These are phyloP conservation scores for Callithrix jacchus DNA, from an alignment of 2,113 vertebrate species.

Conservation along the genomic window DNA sequence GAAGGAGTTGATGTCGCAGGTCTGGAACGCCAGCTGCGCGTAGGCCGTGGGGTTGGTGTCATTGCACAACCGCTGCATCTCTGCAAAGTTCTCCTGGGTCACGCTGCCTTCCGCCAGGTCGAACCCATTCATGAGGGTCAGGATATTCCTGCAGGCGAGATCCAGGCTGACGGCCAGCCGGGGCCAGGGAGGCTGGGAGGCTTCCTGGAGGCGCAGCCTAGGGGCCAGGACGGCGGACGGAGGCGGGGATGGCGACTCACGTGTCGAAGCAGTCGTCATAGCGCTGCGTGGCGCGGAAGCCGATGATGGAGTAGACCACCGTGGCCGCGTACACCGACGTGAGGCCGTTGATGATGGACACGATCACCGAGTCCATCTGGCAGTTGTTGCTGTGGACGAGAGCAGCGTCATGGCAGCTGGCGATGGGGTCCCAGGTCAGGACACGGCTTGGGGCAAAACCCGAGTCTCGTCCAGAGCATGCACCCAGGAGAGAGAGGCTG, in stretches of 20 bases:
- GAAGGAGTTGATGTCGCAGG: conserved; percentile 82
- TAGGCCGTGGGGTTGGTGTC: background rate
- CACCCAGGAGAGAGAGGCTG: background rate
- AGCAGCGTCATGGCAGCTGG: rapidly evolving
- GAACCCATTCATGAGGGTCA: conserved; percentile 86
- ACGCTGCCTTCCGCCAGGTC: conserved; percentile 85
- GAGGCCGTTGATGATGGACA: conserved; percentile 95
- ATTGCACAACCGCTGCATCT: conserved; percentile 76
- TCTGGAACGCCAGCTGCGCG: conserved; percentile 79
- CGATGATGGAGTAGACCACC: conserved; percentile 97
- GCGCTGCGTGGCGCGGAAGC: conserved; percentile 93
- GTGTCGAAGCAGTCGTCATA: conserved; percentile 88
- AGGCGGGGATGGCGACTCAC: conserved; percentile 76
- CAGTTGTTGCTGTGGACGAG: conserved; percentile 92
- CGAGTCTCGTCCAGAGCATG: rapidly evolving
- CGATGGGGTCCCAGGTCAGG: rapidly evolving
- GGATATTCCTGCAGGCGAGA: conserved; percentile 84
- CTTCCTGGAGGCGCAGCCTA: no score
- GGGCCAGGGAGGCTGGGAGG: no score
- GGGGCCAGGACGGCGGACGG: background rate
- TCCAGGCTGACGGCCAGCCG: background rate
- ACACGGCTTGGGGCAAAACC: background rate
- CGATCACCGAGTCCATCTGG: conserved; percentile 92
- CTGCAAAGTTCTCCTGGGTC: conserved; percentile 84
- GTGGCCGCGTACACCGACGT: conserved; percentile 95